phyloP scores from a whole-genome alignment of 2,888 invertebrate species.

The Amblyteles armatorius region DNA sequence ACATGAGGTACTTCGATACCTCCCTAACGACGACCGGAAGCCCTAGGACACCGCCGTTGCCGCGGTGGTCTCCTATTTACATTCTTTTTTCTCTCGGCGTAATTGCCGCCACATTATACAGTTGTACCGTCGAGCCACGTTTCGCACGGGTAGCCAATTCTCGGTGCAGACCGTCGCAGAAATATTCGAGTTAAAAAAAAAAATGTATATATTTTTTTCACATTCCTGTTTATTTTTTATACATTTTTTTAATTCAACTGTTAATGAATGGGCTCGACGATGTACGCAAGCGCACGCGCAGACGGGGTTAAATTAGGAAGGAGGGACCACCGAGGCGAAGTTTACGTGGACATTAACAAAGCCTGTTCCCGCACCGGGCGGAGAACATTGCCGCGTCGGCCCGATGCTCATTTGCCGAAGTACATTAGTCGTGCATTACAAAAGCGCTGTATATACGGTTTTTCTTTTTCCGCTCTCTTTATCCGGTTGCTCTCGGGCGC shows the following conservation, averaged over 20 bases:
- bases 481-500: neutral
- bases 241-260: constrained; percentile 28
- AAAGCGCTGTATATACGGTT: constrained; percentile 34
- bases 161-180: constrained; percentile 26
- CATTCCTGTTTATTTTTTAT: neutral
- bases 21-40: constrained; percentile 32
- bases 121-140: constrained; percentile 29
- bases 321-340: constrained; percentile 26
- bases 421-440: constrained; percentile 65
- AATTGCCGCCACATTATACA: constrained; percentile 54
- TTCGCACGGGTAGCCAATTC: constrained; percentile 5
- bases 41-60: constrained; percentile 5
- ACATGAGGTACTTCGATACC: constrained; percentile 26
- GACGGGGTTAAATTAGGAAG: constrained; percentile 43
- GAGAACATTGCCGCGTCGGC: constrained; percentile 25
- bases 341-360: constrained; percentile 59
- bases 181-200: constrained; percentile 24
- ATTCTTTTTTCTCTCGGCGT: neutral
- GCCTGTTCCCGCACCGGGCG: constrained; percentile 20
- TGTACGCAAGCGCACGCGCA: constrained; percentile 23
- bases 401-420: constrained; percentile 63
- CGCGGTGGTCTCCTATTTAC: constrained; percentile 3
- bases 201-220: no score
- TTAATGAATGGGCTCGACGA: constrained; percentile 56
- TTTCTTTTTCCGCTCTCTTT: constrained; percentile 14